Percentiles rank a stretch among this genome's conserved stretches.
Conservation (phyloP, 2,113 vertebrate species). For the Asarcornis scutulata region DNA sequence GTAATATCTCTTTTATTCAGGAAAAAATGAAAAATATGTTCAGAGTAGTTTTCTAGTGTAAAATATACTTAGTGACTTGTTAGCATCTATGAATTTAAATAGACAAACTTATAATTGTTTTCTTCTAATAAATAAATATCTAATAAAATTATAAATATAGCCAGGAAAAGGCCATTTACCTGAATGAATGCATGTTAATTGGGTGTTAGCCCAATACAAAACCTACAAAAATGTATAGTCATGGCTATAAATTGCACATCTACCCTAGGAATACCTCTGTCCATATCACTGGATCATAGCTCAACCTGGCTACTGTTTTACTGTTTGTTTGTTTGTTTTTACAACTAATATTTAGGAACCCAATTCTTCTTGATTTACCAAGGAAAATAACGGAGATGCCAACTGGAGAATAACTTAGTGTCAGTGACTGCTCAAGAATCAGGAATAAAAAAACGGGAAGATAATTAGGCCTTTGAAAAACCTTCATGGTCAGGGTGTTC, state of each 20-base stretch:
- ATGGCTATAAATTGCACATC: neutral
- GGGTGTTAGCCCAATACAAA: neutral
- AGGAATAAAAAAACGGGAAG: neutral
- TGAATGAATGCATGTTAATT: neutral
- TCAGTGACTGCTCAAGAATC: neutral
- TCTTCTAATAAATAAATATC: neutral
- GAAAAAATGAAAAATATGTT: neutral
- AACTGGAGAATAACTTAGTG: neutral
- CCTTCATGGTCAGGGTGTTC: neutral
- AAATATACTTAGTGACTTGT: neutral
- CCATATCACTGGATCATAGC: neutral
- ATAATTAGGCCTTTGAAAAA: neutral
- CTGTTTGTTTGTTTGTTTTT: neutral
- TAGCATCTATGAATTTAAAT: constrained; percentile 27
- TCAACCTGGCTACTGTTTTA: neutral
- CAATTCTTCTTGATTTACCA: neutral
- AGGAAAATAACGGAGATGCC: neutral
- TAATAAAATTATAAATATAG: neutral
- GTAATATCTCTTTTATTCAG: neutral
- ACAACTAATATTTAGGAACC: neutral
- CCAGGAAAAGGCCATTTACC: neutral
- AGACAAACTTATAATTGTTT: neutral
- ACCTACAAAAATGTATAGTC: neutral
- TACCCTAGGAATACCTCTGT: neutral
- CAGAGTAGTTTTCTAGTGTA: neutral